Percentiles rank a stretch among this genome's conserved stretches.
phyloP scores from a whole-genome alignment of 92 coral and sea anemone species.

The Epizoanthus rinbou region DNA sequence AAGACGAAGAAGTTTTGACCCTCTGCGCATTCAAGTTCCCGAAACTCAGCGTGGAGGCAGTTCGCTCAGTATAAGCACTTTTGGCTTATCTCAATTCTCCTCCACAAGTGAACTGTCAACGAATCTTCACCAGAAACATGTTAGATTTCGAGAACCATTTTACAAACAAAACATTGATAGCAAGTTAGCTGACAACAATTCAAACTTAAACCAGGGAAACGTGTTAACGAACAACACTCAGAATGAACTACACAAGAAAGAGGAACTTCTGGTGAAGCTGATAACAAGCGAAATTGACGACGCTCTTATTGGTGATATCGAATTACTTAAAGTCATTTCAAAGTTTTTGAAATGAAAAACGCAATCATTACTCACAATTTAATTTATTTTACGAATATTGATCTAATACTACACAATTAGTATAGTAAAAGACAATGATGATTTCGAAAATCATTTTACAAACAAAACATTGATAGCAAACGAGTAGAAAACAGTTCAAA shows the following conservation, averaged over 20 bases:
- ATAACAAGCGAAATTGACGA: neutral
- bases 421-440: too few species aligned
- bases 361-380: too few species aligned
- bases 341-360: neutral
- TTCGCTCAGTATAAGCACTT: neutral
- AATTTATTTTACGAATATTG: too few species aligned
- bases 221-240: neutral
- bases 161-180: neutral
- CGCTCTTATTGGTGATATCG: neutral
- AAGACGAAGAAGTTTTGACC: neutral
- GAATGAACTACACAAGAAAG: neutral
- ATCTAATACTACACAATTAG: too few species aligned
- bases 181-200: neutral
- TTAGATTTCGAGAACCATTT: neutral
- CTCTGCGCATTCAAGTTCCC: neutral
- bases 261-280: constrained; percentile 3
- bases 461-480: neutral
- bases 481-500: neutral
- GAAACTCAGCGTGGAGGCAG: neutral
- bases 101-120: neutral
- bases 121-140: neutral
- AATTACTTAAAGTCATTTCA: neutral
- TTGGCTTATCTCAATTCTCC: neutral
- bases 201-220: neutral
- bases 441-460: neutral